Conservation (phyloP, 2,888 invertebrate species). For the Cartodere bifasciata region DNA sequence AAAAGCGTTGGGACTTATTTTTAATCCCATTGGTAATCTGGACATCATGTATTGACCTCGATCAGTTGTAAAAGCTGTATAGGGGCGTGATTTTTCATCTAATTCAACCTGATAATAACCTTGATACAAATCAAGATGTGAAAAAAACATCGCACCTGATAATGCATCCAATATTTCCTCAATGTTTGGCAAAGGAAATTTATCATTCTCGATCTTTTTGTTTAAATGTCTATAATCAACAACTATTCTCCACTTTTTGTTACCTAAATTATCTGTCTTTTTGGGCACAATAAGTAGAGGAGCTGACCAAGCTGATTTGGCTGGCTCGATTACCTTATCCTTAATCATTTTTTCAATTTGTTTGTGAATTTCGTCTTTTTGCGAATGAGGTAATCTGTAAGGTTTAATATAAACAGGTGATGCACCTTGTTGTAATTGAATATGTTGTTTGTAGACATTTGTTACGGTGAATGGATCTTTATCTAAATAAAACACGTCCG, state of each 20-base stretch:
- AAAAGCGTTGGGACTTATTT: conserved; percentile 19
- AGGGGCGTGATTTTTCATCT: conserved; percentile 13
- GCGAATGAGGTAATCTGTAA: conserved; percentile 15
- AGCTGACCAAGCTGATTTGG: conserved; percentile 15
- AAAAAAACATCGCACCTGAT: conserved; percentile 18
- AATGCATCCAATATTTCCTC: conserved; percentile 20
- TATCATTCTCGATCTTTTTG: conserved; percentile 12
- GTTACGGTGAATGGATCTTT: conserved; percentile 15
- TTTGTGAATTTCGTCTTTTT: conserved; percentile 16
- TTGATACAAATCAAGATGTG: conserved; percentile 17
- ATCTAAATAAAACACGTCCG: conserved; percentile 15
- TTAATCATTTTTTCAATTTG: conserved; percentile 16
- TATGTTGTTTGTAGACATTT: conserved; percentile 17
- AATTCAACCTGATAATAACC: conserved; percentile 21
- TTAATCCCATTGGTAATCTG: conserved; percentile 19
- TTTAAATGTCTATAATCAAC: conserved; percentile 15
- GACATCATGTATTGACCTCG: conserved; percentile 19
- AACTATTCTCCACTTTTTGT: conserved; percentile 14
- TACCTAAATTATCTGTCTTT: conserved; percentile 13
- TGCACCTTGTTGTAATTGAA: conserved; percentile 12
- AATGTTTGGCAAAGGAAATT: conserved; percentile 17
- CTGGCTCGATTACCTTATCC: conserved; percentile 17
- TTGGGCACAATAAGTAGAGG: conserved; percentile 16
- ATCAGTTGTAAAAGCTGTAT: conserved; percentile 19
- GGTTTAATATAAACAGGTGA: conserved; percentile 15